Percentiles rank a stretch among this genome's conserved stretches.
These are phyloP conservation scores for Alloplasta piceator DNA, from an alignment of 2,888 invertebrate genomes.

Conservation along the genomic window DNA sequence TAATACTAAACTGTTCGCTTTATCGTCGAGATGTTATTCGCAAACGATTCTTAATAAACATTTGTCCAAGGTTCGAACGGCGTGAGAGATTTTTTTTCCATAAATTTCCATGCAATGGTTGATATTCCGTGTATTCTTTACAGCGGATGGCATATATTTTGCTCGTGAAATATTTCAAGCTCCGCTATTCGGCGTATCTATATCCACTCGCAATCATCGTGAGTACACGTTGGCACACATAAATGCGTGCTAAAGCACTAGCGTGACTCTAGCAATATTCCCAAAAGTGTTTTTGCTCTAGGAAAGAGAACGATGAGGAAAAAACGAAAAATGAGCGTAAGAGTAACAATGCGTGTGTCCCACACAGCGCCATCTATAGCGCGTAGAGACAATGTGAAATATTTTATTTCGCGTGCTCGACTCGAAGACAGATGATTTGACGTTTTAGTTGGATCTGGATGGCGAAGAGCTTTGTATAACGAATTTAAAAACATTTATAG, in stretches of 20 bases:
- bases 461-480: too few relatives aligned
- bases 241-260: slow-evolving; percentile 32
- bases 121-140: slow-evolving; percentile 24
- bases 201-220: slow-evolving; percentile 53
- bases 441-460: too few relatives aligned
- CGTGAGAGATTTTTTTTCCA: not conserved
- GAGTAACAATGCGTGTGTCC: slow-evolving; percentile 11
- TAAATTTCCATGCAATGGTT: not conserved
- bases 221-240: slow-evolving; percentile 41
- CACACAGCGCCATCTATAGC: not conserved
- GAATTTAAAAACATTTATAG: too few relatives aligned
- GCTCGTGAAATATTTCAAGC: slow-evolving; percentile 7
- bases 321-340: not conserved
- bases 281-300: slow-evolving; percentile 43
- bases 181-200: not conserved
- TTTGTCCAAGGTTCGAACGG: not conserved
- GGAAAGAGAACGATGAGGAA: slow-evolving; percentile 6
- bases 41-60: not conserved
- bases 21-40: too few relatives aligned
- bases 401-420: too few relatives aligned
- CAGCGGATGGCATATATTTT: not conserved
- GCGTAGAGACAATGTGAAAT: too few relatives aligned
- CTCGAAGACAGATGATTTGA: too few relatives aligned
- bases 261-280: slow-evolving; percentile 52
- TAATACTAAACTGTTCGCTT: too few relatives aligned